phyloP scores from a whole-genome alignment of 1,140 invertebrate species.

The Argopecten irradians region DNA sequence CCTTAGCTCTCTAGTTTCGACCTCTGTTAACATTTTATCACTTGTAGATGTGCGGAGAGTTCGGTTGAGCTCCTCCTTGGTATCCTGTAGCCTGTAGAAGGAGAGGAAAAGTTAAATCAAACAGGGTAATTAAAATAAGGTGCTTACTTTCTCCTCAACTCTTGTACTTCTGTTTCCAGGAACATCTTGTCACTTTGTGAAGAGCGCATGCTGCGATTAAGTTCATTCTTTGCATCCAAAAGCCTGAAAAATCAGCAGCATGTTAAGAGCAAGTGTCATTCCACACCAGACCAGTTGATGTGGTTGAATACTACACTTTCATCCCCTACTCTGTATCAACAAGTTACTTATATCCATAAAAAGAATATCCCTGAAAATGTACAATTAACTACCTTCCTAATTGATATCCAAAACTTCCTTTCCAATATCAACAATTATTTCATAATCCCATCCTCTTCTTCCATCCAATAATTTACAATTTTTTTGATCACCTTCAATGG shows the following conservation, averaged over 20 bases:
- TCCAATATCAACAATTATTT: too few relatives aligned
- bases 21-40: slow-evolving; percentile 64
- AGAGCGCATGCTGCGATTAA: slow-evolving; percentile 65
- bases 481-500: too few relatives aligned
- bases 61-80: slow-evolving; percentile 59
- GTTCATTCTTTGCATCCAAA: slow-evolving; percentile 70
- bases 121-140: slow-evolving; percentile 30
- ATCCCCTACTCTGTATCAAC: too few relatives aligned
- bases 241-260: slow-evolving; percentile 62
- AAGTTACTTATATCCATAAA: too few relatives aligned
- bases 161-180: slow-evolving; percentile 70
- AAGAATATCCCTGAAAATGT: too few relatives aligned
- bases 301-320: background rate
- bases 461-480: too few relatives aligned
- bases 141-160: slow-evolving; percentile 74
- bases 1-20: slow-evolving; percentile 58
- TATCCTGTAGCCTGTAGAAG: slow-evolving; percentile 50
- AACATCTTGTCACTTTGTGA: slow-evolving; percentile 76
- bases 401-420: too few relatives aligned
- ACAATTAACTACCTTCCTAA: too few relatives aligned
- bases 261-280: background rate
- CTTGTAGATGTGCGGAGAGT: slow-evolving; percentile 57
- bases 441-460: background rate
- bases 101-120: slow-evolving; percentile 35
- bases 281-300: background rate